A percentile compares a stretch with the other conserved stretches of the same genome.
Evolutionary conservation across 2,113 vertebrate species (phyloP).

Genomic region (Neolamprologus fasciatus): DNA sequence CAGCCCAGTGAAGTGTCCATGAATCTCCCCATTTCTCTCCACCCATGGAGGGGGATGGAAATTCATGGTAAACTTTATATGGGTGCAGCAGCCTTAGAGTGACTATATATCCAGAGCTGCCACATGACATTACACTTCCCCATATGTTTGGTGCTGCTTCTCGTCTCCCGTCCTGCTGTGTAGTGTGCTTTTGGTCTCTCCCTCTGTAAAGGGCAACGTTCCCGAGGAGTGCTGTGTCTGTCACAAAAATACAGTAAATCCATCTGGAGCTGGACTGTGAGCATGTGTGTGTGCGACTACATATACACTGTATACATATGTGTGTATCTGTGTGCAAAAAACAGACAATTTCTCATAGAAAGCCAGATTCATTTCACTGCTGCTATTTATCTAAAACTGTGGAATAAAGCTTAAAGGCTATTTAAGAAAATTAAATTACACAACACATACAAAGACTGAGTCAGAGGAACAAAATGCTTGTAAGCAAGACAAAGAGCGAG

Average conservation of each 20-base stretch:
- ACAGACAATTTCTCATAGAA: neutral
- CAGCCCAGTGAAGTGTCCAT: conserved; percentile 35
- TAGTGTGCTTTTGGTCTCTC: conserved; percentile 28
- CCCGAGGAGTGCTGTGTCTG: neutral
- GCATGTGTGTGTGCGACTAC: neutral
- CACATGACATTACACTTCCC: conserved; percentile 32
- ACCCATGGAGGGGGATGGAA: neutral
- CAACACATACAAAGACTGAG: neutral
- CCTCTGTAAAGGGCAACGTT: neutral
- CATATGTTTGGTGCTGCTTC: conserved; percentile 30
- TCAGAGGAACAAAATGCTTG: neutral
- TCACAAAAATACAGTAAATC: neutral
- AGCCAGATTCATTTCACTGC: neutral
- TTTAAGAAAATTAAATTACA: neutral
- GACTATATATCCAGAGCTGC: conserved; percentile 35
- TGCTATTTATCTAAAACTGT: neutral
- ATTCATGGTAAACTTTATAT: conserved; percentile 43
- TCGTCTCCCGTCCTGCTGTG: neutral
- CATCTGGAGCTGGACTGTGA: neutral
- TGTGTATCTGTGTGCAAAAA: neutral
- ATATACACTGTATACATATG: neutral
- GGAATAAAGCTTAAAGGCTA: neutral
- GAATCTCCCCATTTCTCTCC: conserved; percentile 33
- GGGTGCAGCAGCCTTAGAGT: neutral
- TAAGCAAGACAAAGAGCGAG: neutral